Conservation (phyloP, 2,113 vertebrate species). For the Redunca redunca region DNA sequence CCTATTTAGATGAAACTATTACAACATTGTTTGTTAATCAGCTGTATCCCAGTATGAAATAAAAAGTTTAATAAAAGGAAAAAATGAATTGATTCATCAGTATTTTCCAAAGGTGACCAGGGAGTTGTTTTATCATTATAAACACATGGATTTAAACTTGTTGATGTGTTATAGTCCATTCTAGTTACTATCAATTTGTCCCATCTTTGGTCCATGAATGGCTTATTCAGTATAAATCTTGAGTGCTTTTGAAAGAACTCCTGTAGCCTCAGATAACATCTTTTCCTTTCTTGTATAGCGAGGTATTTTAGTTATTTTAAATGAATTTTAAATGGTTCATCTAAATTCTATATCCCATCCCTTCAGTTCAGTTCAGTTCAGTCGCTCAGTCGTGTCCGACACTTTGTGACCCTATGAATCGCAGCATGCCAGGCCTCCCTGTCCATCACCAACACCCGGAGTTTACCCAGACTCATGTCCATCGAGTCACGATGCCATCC, state of each 20-base stretch:
- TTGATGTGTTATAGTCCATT: neutral
- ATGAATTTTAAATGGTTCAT: neutral
- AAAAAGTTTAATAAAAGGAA: neutral
- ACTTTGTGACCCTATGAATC: no score
- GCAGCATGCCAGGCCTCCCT: no score
- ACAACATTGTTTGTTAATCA: neutral
- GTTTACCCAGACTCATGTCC: no score
- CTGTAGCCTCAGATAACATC: neutral
- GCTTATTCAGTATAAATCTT: neutral
- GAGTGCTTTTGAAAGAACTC: neutral
- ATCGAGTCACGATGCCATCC: no score
- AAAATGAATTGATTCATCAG: neutral
- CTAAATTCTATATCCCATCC: neutral
- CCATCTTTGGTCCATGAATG: neutral
- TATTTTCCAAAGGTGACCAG: slow-evolving; percentile 20
- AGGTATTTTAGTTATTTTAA: neutral
- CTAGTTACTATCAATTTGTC: neutral
- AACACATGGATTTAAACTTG: neutral
- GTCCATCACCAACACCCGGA: no score
- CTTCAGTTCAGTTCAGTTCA: neutral
- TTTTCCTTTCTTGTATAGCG: neutral
- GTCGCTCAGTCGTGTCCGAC: no score
- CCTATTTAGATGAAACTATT: neutral
- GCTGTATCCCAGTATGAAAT: neutral
- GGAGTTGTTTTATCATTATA: neutral